Conservation (phyloP, 2,797 vertebrate genomes). For the Apodemus agrarius region DNA sequence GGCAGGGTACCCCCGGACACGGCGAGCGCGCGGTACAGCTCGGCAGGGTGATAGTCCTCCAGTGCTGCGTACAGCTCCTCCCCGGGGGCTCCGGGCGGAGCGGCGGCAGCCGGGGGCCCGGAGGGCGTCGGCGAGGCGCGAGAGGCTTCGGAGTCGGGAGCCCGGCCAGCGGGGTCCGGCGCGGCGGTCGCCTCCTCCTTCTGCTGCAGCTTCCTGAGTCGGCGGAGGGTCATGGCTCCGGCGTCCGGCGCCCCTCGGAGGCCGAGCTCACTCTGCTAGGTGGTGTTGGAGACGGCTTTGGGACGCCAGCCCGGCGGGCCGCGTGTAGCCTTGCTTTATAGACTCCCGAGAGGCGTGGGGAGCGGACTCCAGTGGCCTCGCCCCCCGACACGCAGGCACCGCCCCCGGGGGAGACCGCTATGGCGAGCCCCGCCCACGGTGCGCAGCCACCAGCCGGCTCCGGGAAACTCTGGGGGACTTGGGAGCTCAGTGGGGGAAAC, state of each 20-base stretch:
- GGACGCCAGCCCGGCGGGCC: not conserved
- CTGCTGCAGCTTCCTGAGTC: constrained; percentile 92
- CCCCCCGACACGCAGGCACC: constrained; percentile 17
- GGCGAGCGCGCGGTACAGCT: constrained; percentile 92
- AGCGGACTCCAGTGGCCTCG: not conserved
- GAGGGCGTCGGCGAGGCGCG: constrained; percentile 83
- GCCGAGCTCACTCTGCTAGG: fast-evolving
- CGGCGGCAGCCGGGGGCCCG: constrained; percentile 73
- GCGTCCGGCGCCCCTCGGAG: not conserved
- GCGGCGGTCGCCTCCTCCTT: constrained; percentile 86
- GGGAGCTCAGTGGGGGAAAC: fast-evolving
- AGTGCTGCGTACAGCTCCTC: constrained; percentile 91
- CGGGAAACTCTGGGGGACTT: not conserved
- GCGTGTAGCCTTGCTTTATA: constrained; percentile 65
- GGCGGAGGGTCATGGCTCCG: constrained; percentile 93
- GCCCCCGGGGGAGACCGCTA: not conserved
- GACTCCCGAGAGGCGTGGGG: not conserved
- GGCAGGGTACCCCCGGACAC: constrained; percentile 96
- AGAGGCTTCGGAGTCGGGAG: constrained; percentile 88
- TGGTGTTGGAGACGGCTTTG: not conserved
- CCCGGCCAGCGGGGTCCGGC: constrained; percentile 68
- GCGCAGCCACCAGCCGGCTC: fast-evolving
- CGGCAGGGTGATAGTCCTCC: constrained; percentile 88
- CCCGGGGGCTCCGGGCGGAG: constrained; percentile 75
- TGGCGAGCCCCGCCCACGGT: not conserved